A percentile compares a stretch with the other conserved stretches of the same genome.
Evolutionary conservation across 2,888 invertebrate species (phyloP).

Genomic region (Drosophila neutralis): DNA sequence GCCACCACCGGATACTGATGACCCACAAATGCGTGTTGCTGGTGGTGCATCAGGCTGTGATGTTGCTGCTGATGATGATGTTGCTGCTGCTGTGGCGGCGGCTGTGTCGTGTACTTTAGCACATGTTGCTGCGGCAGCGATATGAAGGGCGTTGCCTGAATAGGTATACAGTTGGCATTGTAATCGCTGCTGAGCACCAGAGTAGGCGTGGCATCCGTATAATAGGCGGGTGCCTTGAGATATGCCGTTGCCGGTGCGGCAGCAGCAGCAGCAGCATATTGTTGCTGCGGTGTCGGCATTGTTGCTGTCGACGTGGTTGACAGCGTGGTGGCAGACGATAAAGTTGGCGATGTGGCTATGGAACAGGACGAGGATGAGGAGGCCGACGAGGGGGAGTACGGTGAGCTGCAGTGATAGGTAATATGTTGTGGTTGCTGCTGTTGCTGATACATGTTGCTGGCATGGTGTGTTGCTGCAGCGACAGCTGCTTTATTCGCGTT

Average conservation of each 20-base stretch:
- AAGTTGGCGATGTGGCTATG: slow-evolving; percentile 80
- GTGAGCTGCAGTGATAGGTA: slow-evolving; percentile 76
- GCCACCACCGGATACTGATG: slow-evolving; percentile 68
- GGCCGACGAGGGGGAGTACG: slow-evolving; percentile 81
- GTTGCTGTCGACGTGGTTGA: slow-evolving; percentile 83
- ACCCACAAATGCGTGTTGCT: slow-evolving; percentile 56
- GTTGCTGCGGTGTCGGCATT: slow-evolving; percentile 79
- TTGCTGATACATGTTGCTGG: slow-evolving; percentile 66
- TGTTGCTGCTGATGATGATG: slow-evolving; percentile 57
- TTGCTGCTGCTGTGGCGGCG: slow-evolving; percentile 29
- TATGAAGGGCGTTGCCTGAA: slow-evolving; percentile 76
- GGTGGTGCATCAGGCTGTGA: slow-evolving; percentile 63
- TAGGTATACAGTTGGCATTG: slow-evolving; percentile 82
- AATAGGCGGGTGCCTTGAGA: slow-evolving; percentile 76
- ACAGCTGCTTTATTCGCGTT: slow-evolving; percentile 44
- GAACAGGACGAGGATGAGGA: slow-evolving; percentile 83
- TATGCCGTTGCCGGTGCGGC: slow-evolving; percentile 60
- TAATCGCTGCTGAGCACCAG: slow-evolving; percentile 81
- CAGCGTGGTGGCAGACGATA: slow-evolving; percentile 78
- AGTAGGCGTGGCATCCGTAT: slow-evolving; percentile 76
- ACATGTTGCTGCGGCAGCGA: slow-evolving; percentile 71
- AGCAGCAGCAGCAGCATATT: slow-evolving; percentile 63
- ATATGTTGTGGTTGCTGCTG: slow-evolving; percentile 59
- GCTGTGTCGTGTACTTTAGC: slow-evolving; percentile 63
- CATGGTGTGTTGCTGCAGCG: slow-evolving; percentile 48